phyloP scores from a whole-genome alignment of 2,888 invertebrate species.

The Plagodis pulveraria region DNA sequence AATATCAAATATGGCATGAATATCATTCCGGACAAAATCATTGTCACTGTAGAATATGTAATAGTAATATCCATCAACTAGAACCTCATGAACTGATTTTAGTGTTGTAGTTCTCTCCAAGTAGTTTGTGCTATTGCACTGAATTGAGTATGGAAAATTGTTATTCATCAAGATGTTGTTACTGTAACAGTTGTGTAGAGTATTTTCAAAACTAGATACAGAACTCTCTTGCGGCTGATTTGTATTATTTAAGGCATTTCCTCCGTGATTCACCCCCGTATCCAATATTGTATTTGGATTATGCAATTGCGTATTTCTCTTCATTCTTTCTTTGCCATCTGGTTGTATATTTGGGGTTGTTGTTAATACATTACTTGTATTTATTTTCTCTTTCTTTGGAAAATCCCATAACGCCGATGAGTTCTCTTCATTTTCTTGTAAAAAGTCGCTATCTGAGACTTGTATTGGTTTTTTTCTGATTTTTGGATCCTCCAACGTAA shows the following conservation, averaged over 20 bases:
- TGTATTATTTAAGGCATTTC: constrained; percentile 87
- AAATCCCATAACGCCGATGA: constrained; percentile 3
- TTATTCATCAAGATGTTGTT: constrained; percentile 90
- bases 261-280: constrained; percentile 91
- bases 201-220: constrained; percentile 93
- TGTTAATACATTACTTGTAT: neutral
- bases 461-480: constrained; percentile 18
- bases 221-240: constrained; percentile 85
- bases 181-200: constrained; percentile 90
- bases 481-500: constrained; percentile 71
- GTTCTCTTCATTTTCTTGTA: constrained; percentile 13
- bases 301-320: constrained; percentile 60
- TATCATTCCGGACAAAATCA: constrained; percentile 91
- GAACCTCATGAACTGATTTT: constrained; percentile 89
- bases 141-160: constrained; percentile 88
- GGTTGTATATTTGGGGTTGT: constrained; percentile 10
- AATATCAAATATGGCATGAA: constrained; percentile 93
- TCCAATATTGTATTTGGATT: constrained; percentile 86
- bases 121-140: constrained; percentile 88
- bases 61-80: constrained; percentile 93
- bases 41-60: constrained; percentile 96
- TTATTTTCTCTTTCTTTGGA: neutral
- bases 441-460: constrained; percentile 25
- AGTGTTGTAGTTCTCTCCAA: constrained; percentile 87
- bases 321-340: constrained; percentile 57